phyloP scores from a whole-genome alignment of 2,797 vertebrate genomes.

The Argentina silus region DNA sequence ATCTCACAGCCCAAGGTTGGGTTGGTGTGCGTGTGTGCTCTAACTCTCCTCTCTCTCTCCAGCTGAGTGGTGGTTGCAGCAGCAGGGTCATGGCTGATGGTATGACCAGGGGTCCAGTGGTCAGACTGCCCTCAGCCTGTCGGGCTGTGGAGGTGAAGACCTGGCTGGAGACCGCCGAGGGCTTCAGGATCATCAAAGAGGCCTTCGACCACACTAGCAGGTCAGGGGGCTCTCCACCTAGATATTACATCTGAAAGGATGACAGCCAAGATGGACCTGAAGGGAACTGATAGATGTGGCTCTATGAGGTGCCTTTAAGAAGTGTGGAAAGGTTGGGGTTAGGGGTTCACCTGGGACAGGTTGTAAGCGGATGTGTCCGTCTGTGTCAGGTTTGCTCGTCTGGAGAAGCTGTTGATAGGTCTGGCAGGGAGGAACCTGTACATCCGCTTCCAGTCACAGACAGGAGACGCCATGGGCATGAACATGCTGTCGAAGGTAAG shows the following conservation, averaged over 20 bases:
- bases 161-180: slow-evolving; percentile 90
- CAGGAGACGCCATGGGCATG: slow-evolving; percentile 99
- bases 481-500: slow-evolving; percentile 96
- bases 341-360: too few species aligned
- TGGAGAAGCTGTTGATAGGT: slow-evolving; percentile 85
- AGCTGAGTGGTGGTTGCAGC: slow-evolving; percentile 90
- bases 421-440: slow-evolving; percentile 93
- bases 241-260: too few species aligned
- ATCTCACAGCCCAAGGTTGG: too few species aligned
- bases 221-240: slow-evolving; percentile 59
- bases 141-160: slow-evolving; percentile 92
- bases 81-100: slow-evolving; percentile 90
- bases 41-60: slow-evolving; percentile 29
- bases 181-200: slow-evolving; percentile 86
- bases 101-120: slow-evolving; percentile 95
- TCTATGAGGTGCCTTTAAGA: too few species aligned
- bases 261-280: too few species aligned
- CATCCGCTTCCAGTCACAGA: slow-evolving; percentile 92
- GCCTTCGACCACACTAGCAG: slow-evolving; percentile 94
- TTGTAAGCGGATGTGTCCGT: not conserved
- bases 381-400: slow-evolving; percentile 87
- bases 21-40: not conserved
- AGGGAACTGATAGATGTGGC: too few species aligned
- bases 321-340: too few species aligned
- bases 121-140: slow-evolving; percentile 90